Conservation (phyloP, 2,113 vertebrate species). For the Engystomops pustulosus region DNA sequence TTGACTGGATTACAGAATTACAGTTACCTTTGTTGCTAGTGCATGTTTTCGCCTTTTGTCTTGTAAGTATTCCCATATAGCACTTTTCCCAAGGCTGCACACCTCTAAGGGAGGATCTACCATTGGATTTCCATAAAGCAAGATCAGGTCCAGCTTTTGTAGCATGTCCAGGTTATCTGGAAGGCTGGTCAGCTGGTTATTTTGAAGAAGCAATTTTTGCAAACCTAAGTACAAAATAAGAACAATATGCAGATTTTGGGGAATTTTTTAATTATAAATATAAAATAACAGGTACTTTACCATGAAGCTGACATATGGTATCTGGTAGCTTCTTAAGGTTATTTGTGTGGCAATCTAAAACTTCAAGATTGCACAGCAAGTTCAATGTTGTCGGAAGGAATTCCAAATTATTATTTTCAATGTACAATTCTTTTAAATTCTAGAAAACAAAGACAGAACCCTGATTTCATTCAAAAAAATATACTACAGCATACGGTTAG, state of each 20-base stretch:
- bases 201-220: conserved; percentile 67
- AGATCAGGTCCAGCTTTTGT: conserved; percentile 63
- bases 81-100: conserved; percentile 61
- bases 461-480: no score
- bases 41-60: conserved; percentile 42
- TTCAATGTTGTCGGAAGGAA: conserved; percentile 64
- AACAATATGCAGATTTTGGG: not conserved
- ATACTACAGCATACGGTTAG: no score
- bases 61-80: conserved; percentile 63
- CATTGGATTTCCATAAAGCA: conserved; percentile 67
- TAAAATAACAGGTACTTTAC: conserved; percentile 57
- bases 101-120: conserved; percentile 54
- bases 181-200: conserved; percentile 65
- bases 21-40: conserved; percentile 65
- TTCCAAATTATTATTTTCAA: conserved; percentile 71
- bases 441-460: no score
- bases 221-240: conserved; percentile 64
- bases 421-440: conserved; percentile 57
- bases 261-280: not conserved
- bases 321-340: conserved; percentile 68
- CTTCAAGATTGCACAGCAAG: conserved; percentile 64
- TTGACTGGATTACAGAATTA: not conserved
- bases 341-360: conserved; percentile 68
- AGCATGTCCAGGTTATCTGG: conserved; percentile 67
- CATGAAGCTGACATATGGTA: conserved; percentile 65